A percentile compares a stretch with the other conserved stretches of the same genome.
Conservation (phyloP, 2,888 invertebrate genomes). For the Drosophila kokeensis region DNA sequence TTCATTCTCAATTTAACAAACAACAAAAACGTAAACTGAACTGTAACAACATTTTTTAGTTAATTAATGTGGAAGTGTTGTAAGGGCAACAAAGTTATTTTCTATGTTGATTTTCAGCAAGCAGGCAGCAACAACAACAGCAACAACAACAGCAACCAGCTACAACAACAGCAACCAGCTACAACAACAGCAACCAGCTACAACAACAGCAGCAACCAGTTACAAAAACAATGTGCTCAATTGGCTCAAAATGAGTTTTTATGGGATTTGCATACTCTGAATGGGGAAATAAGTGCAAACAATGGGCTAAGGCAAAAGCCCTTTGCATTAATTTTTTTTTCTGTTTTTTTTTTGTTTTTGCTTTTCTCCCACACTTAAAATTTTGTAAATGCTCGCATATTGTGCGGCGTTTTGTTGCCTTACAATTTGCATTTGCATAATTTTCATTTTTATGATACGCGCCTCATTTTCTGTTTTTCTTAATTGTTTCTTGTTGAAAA, state of each 20-base stretch:
- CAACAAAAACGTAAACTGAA: slow-evolving; percentile 26
- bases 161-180: slow-evolving; percentile 20
- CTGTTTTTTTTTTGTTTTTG: background rate
- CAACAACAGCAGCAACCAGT: slow-evolving; percentile 20
- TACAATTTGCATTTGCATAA: slow-evolving; percentile 68
- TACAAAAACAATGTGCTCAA: slow-evolving; percentile 69
- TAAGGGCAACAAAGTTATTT: slow-evolving; percentile 30
- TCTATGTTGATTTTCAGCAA: slow-evolving; percentile 57
- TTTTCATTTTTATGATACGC: slow-evolving; percentile 70
- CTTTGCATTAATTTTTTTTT: slow-evolving; percentile 35
- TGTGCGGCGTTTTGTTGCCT: slow-evolving; percentile 34
- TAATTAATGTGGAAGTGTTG: slow-evolving; percentile 58
- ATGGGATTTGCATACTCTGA: slow-evolving; percentile 76
- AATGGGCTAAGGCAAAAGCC: slow-evolving; percentile 41
- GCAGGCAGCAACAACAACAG: slow-evolving; percentile 30
- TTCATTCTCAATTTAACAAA: slow-evolving; percentile 36
- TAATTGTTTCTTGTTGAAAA: slow-evolving; percentile 70
- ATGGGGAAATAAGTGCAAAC: slow-evolving; percentile 64
- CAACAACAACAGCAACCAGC: slow-evolving; percentile 28
- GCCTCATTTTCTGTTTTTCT: slow-evolving; percentile 52
- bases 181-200: slow-evolving; percentile 25
- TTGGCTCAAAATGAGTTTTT: slow-evolving; percentile 78
- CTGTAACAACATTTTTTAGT: slow-evolving; percentile 58
- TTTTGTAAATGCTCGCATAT: slow-evolving; percentile 26
- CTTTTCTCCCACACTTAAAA: background rate